Evolutionary conservation across 2,113 vertebrate species (phyloP), one percentile per base, ranked within the genome.

Genomic region (western clawed frog (Xenopus tropicalis)): DNA sequence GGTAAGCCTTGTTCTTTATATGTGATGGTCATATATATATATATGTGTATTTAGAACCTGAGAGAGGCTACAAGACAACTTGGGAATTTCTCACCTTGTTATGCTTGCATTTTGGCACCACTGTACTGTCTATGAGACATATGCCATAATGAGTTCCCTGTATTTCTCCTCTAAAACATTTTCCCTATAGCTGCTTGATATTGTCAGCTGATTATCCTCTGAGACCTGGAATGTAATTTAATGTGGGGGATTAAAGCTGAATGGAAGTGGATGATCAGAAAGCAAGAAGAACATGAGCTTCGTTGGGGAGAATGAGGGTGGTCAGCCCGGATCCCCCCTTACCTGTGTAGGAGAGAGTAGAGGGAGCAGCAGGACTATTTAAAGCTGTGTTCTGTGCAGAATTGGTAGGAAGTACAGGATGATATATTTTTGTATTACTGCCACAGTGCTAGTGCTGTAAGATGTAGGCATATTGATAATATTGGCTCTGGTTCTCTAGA

Each of bases 1-100:
- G 92, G 93, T 94, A 84, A 93, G 92, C 82, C 82, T 85, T 44
- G 17, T 86, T 85, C 88, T 85, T 85, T 59, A 20, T 17, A 57
- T 57, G 54, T n/a, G 46, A 48, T 11, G 3, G 16, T 48, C 3
- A 13, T 7, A 4, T 48, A 17, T 48, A 17, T 14, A 48, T 3
- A 48, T 13, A 48, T 14, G 25, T n/a, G 29, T 24, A 37, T 63
- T 63, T 42, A 14, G 2, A 29, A 37, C 9, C 21, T 37, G 24
- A 11, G 11, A 20, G 37, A 5, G 21, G 46, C 12, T 43, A 14
- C 17, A 65, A 44, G 62, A 9, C 29, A 65, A 65, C 11, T 65
- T 43, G 29, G 52, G 16, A 54, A n/a, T 54, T 54, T 54, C 13
- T 14, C 12, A 48, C 46, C 10, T 48, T 17, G 52, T n/a, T n/a